Base-by-base conservation (phyloP, 2,888 invertebrate genomes). In the Caenorhabditis japonica region DNA sequence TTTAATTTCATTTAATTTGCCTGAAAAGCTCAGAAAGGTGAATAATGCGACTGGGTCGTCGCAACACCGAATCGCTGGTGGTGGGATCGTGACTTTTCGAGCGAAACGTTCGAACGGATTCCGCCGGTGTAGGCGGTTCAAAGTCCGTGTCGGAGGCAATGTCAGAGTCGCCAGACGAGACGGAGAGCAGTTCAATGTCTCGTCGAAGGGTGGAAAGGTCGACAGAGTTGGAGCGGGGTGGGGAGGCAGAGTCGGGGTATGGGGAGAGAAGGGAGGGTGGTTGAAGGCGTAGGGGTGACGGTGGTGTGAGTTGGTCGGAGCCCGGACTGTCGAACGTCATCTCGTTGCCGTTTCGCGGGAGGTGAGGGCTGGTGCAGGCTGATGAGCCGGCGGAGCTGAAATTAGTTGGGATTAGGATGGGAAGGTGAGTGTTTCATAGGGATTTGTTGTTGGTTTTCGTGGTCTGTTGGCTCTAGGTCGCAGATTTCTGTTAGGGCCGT, bases 1-100 rank as follows among this genome's bases (percentile, higher is more conserved):
- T n/a, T 15, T 17, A 36, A 33, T 13, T 2, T 21, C n/a, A 23
- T 39, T 43, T 71, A 12, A 38, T 41, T 38, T 56, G 83, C 86
- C 86, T 84, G 80, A 86, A 86, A 39, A 86, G 71, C 55, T 84
- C 85, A 23, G 83, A 81, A 25, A 86, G 76, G 58, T 86, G 86
- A 66, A 87, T 84, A 17, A 86, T 85, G 2, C 85, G 76, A 73
- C 83, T 83, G 13, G 84, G 84, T 51, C 86, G 62, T 39, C 86
- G 49, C 23, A 87, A 72, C 10, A 84, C 70, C 41, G 76, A 75
- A 38, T 80, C 82, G 27, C 76, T 75, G n/a, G 83, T 77, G 5
- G 82, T 68, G 2, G 86, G 86, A 64, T 86, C 86, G 60, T 86
- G 84, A 23, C 83, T 82, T 27, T 78, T 66, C 8, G 84, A 84